Evolutionary conservation across 1,140 invertebrate species (phyloP), one percentile per base, ranked within the genome.

Genomic region (Cydia amplana): DNA sequence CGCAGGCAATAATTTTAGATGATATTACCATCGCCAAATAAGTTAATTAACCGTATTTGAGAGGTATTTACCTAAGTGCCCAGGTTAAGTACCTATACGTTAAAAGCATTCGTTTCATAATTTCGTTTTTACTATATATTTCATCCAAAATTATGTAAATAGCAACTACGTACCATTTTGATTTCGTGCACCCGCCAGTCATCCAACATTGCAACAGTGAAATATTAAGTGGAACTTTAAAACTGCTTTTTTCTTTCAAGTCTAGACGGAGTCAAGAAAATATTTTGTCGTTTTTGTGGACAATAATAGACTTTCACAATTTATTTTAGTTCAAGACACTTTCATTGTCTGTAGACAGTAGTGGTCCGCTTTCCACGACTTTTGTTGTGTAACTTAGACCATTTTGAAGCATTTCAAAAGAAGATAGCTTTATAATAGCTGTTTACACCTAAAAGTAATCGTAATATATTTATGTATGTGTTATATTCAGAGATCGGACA

Each of bases 221-320:
- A 60, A 60, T 23, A 60, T 60, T 60, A 51, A 51, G 49, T 51
- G 9, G 12, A 60, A 60, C 20, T 60, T 60, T 60, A 60, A 20
- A 60, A 60, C 18, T 2, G 55, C 23, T 60, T 60, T 60, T 60
- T 60, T 60, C 55, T 60, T 60, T 60, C 7, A 60, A n/a, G 55
- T 60, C 55, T 60, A 60, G 55, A 60, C 55, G 9, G n/a, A 60
- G 1, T 60, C 55, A 60, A 23, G 55, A 23, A 46, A 12, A 23
- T 60, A 60, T 23, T 60, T 60, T 60, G 18, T 12, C 2, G 55
- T n/a, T 23, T 23, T 60, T 60, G 55, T 60, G 18, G 2, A 60
- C 20, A 23, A 60, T 7, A 60, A 60, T 60, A 60, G 20, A 60
- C 55, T 60, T 60, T 1, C 2, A 60, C 55, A 60, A 23, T 60